Evolutionary conservation across 2,113 vertebrate species (phyloP).

Genomic region (Hylia prasina): DNA sequence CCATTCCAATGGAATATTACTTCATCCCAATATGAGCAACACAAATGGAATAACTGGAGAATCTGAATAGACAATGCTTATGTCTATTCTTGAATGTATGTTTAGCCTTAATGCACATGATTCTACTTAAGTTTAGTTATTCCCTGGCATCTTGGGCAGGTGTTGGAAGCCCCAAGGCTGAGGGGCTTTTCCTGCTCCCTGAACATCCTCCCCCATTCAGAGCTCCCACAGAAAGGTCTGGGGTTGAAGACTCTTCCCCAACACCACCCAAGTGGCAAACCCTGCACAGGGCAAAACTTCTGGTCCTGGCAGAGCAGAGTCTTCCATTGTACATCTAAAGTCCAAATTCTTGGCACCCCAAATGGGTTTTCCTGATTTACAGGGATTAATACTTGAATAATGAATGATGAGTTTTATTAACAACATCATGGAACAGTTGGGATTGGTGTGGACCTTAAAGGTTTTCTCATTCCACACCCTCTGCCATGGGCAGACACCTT

Average conservation of each 20-base stretch:
- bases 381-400: neutral
- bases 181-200: neutral
- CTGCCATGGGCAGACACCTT: neutral
- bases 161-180: too few species aligned
- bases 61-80: neutral
- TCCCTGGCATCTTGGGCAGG: neutral
- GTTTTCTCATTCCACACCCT: neutral
- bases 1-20: neutral
- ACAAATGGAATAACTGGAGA: neutral
- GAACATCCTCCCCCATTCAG: rapidly evolving
- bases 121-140: neutral
- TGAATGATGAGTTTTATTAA: neutral
- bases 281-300: neutral
- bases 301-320: neutral
- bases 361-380: neutral
- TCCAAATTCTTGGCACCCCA: neutral
- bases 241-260: neutral
- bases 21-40: neutral
- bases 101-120: rapidly evolving
- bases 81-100: too few species aligned
- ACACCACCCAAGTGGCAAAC: rapidly evolving
- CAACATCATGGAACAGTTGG: neutral
- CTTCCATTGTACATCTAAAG: neutral
- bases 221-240: neutral
- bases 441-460: neutral